Conservation (phyloP, 2,113 vertebrate species). For the mouse (Mus musculus) region GRCm39 chr4:152787001-152787500, state of each 20-base stretch:
- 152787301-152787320: rapidly evolving
- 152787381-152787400: not conserved
- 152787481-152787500: rapidly evolving
- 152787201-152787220: not conserved
- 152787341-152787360: not conserved
- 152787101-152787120: no score
- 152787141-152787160: no score
- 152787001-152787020: not conserved
- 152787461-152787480: rapidly evolving
- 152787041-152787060: no score
- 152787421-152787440: not conserved
- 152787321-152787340: no score
- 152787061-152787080: rapidly evolving
- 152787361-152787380: not conserved
- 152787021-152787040: no score
- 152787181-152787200: not conserved
- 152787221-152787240: not conserved
- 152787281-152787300: not conserved
- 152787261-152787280: not conserved
- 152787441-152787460: not conserved
- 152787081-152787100: no score
- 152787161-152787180: no score
- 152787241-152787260: no score
- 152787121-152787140: no score
- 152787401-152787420: not conserved